These are phyloP conservation scores for Phylloscopus collybita DNA, from an alignment of 2,797 vertebrate genomes.

Conservation along the genomic window DNA sequence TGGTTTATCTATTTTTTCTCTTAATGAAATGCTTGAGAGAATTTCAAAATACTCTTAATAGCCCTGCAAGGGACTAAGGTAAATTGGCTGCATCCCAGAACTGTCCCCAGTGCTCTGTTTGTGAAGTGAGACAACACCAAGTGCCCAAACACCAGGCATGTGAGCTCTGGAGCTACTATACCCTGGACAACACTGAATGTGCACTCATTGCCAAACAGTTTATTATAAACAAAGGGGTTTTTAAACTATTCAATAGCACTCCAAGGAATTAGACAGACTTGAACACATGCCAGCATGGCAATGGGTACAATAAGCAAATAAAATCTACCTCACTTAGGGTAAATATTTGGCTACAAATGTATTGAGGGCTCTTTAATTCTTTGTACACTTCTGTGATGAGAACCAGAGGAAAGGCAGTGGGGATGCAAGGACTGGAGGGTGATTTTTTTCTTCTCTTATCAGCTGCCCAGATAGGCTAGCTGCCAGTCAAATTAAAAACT, in stretches of 20 bases:
- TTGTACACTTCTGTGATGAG: not conserved
- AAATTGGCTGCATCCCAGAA: not conserved
- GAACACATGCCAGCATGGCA: slow-evolving; percentile 36
- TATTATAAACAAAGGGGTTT: not conserved
- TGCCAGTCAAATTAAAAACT: slow-evolving; percentile 58
- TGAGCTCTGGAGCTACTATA: not conserved
- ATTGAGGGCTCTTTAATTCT: slow-evolving; percentile 40
- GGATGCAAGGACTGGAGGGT: not conserved
- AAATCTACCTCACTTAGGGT: slow-evolving; percentile 31
- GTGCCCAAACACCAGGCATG: not conserved
- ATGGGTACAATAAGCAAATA: slow-evolving; percentile 46
- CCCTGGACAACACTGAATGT: not conserved
- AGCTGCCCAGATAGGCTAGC: slow-evolving; percentile 53
- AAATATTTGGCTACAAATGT: slow-evolving; percentile 52
- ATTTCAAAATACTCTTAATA: not conserved
- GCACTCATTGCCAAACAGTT: not conserved
- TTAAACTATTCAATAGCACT: slow-evolving; percentile 26
- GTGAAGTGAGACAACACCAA: not conserved
- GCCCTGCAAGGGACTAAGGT: not conserved
- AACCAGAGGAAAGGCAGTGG: slow-evolving; percentile 19
- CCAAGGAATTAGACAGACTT: slow-evolving; percentile 33
- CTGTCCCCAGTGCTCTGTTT: not conserved
- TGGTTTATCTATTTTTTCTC: not conserved
- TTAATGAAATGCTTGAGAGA: not conserved
- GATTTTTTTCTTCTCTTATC: slow-evolving; percentile 46